These are phyloP conservation scores for Atlantisia rogersi DNA, from an alignment of 2,113 vertebrate genomes.

Conservation along the genomic window DNA sequence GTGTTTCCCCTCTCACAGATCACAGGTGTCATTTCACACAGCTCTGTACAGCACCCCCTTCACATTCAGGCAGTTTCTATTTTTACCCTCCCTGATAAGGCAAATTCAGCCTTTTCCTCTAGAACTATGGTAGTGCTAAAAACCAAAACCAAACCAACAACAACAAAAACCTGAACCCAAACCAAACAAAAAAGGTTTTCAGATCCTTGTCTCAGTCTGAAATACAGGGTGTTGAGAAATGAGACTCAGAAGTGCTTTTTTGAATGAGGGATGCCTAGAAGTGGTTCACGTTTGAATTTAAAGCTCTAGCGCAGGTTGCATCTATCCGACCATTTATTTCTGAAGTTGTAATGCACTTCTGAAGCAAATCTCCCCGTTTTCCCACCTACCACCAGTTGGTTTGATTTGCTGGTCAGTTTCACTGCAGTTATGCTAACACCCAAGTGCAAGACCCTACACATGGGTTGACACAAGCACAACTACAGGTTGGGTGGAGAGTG, in stretches of 20 bases:
- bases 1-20: neutral
- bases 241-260: neutral
- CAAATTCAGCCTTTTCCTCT: neutral
- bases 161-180: neutral
- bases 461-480: no score
- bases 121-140: neutral
- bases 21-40: neutral
- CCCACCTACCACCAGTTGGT: neutral
- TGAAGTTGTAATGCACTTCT: neutral
- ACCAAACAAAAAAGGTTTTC: neutral
- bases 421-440: neutral
- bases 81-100: neutral
- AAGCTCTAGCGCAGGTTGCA: neutral
- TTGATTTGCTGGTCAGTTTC: neutral
- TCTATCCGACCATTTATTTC: neutral
- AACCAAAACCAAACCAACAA: neutral
- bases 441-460: no score
- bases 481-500: no score
- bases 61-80: neutral
- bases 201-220: neutral
- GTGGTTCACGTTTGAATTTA: neutral
- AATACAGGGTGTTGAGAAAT: neutral
- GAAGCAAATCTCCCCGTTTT: neutral
- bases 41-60: neutral
- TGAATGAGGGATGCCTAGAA: neutral